phyloP scores from a whole-genome alignment of 64 coral and sea anemone genomes.

The Anthopleura sola region DNA sequence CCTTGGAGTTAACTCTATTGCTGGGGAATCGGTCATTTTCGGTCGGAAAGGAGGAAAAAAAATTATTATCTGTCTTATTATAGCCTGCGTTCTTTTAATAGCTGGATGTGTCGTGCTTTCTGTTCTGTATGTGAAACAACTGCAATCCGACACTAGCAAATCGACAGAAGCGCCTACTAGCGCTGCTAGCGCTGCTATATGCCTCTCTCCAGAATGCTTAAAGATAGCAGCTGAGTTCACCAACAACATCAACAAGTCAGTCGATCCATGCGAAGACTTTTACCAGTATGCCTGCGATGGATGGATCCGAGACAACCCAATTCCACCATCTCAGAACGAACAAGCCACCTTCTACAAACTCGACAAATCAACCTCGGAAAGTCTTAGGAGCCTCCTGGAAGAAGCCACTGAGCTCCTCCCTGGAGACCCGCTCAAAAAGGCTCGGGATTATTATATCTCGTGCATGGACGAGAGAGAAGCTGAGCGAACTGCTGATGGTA shows the following conservation, averaged over 20 bases:
- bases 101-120: slow-evolving; percentile 28
- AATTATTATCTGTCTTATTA: slow-evolving; percentile 12
- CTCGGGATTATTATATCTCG: slow-evolving; percentile 60
- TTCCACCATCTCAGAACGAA: slow-evolving; percentile 62
- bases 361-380: slow-evolving; percentile 25
- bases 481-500: slow-evolving; percentile 54
- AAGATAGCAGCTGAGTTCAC: slow-evolving; percentile 35
- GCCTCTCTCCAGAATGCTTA: slow-evolving; percentile 42
- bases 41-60: background rate
- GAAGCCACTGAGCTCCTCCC: slow-evolving; percentile 21
- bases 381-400: slow-evolving; percentile 39
- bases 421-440: slow-evolving; percentile 37
- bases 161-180: background rate
- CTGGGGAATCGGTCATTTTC: background rate
- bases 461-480: slow-evolving; percentile 86
- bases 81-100: slow-evolving; percentile 41
- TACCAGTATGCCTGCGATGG: slow-evolving; percentile 71
- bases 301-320: slow-evolving; percentile 69
- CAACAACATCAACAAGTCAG: slow-evolving; percentile 52
- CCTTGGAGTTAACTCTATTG: slow-evolving; percentile 33
- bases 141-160: background rate
- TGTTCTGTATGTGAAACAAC: slow-evolving; percentile 34
- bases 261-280: slow-evolving; percentile 80
- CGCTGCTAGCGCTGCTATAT: background rate
- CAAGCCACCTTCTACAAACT: slow-evolving; percentile 47